A percentile compares a stretch with the other conserved stretches of the same genome.
phyloP scores from a whole-genome alignment of 2,797 vertebrate species.

The Cirrhinus mrigala region DNA sequence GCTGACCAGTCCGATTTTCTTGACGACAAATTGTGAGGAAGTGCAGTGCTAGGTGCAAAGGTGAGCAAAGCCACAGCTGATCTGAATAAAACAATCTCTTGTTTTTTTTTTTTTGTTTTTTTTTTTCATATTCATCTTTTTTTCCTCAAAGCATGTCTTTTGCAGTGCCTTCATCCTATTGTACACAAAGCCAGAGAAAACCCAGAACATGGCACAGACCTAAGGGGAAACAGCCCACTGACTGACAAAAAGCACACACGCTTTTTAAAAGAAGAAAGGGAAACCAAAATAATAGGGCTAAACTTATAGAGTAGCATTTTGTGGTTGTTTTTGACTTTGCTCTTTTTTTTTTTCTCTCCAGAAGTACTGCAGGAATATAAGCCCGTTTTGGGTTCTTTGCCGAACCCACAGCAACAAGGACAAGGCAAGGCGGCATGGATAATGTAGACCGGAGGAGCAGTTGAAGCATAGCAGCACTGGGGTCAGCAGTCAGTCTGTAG shows the following conservation, averaged over 20 bases:
- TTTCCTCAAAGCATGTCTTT: constrained; percentile 67
- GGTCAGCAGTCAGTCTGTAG: constrained; percentile 74
- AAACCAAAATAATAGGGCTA: constrained; percentile 65
- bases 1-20: constrained; percentile 82
- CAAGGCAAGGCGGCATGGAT: constrained; percentile 89
- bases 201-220: constrained; percentile 75
- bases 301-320: constrained; percentile 84
- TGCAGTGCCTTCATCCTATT: constrained; percentile 81
- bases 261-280: constrained; percentile 65
- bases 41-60: constrained; percentile 81
- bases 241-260: constrained; percentile 92
- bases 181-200: constrained; percentile 75
- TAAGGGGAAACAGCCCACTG: constrained; percentile 80
- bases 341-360: constrained; percentile 66
- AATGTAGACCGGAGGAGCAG: constrained; percentile 76
- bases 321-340: constrained; percentile 68
- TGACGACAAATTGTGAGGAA: constrained; percentile 82
- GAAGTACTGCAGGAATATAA: constrained; percentile 82
- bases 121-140: constrained; percentile 65
- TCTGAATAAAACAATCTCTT: constrained; percentile 79
- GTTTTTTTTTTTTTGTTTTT: constrained; percentile 26
- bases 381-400: constrained; percentile 80
- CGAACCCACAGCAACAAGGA: constrained; percentile 83
- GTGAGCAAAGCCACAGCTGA: constrained; percentile 86
- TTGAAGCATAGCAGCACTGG: constrained; percentile 84